Base-by-base conservation (phyloP, 2,797 vertebrate species). In the Sorex maritimensis region DNA sequence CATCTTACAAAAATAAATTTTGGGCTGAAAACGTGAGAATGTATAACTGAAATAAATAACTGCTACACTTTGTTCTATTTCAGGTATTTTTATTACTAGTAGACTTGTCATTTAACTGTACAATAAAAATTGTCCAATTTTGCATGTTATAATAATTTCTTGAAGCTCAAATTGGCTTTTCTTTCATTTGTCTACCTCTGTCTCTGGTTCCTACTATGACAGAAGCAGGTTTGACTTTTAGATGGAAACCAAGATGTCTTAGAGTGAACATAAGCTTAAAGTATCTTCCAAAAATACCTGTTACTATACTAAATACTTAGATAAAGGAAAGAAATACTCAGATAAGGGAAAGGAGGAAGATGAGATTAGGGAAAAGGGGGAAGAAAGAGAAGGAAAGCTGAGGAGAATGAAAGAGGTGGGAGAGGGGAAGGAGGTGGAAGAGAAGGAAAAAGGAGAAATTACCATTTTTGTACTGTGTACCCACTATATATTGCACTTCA, bases 1-100 rank as follows among this genome's bases (percentile, higher is more conserved):
- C 15, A 81, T 7, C 38, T 69, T 78, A 67, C 41, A 81, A 85
- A 94, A 86, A 69, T 55, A 55, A 81, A 26, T 88, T 67, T 52
- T 90, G 52, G 88, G 81, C 17, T 46, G 49, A 55, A 77, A 72
- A 77, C 1, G 41, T n/a, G 17, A 75, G 17, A 74, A 80, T 68
- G 23, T n/a, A 23, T 71, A 84, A 83, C 49, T 69, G 24, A 84
- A 26, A 85, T 52, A 23, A 23, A 23, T 26, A 9, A 61, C 5
- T 49, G 23, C 46, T 65, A 26, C 19, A 21, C 17, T 91, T 65
- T 49, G 19, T 38, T 71, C 28, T 82, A 34, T 86, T 86, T 94
- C 61, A 41, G 58, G 41, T 46, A 11, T 2, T 24, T 21, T 75
- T 44, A 74, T 38, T 21, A 17, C 72, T 65, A 75, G 41, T 74